Conservation (phyloP, 2,888 invertebrate species). For the Tipula vernalis region DNA sequence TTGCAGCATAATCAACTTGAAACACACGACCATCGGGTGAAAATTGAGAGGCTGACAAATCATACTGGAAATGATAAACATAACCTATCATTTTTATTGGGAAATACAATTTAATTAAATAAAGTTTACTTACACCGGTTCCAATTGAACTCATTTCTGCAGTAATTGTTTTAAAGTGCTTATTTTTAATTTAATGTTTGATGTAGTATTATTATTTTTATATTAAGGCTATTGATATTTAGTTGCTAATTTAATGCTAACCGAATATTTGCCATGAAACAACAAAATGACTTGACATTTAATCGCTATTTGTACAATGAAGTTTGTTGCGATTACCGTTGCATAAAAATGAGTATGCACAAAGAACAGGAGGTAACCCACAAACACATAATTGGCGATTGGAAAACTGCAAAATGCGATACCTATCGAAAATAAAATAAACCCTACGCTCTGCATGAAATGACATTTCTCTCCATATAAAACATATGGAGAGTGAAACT, state of each 20-base stretch:
- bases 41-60: conserved; percentile 99
- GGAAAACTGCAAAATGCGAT: no score
- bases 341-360: no score
- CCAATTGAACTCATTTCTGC: conserved; percentile 82
- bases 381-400: no score
- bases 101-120: conserved; percentile 17
- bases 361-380: no score
- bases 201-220: neutral
- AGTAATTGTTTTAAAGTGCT: neutral
- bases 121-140: conserved; percentile 64
- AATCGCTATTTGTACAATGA: neutral
- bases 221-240: neutral
- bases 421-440: no score
- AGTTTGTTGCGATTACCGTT: neutral
- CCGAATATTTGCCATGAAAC: neutral
- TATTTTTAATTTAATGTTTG: no score
- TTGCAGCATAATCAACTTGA: conserved; percentile 98
- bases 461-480: no score
- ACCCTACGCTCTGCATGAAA: no score
- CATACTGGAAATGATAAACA: conserved; percentile 58
- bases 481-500: no score
- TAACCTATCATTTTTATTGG: conserved; percentile 7
- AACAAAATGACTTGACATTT: neutral
- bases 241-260: neutral
- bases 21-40: conserved; percentile 98